Percentiles rank a stretch among this genome's conserved stretches.
Evolutionary conservation across 1,140 invertebrate genomes (phyloP).

Genomic region (Akabosia matsudoensis): DNA sequence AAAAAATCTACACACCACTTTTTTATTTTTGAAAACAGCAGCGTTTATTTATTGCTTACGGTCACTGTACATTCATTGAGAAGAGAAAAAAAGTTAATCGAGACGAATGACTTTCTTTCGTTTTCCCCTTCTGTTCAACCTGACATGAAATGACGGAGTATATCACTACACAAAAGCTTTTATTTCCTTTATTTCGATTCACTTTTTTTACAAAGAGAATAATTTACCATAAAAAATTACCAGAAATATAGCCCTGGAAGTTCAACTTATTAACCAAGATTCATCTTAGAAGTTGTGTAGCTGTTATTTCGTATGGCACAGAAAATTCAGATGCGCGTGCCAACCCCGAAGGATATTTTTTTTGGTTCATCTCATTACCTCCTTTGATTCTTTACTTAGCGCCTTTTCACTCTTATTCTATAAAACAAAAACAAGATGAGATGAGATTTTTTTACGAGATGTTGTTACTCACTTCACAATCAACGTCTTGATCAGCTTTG

Average conservation of each 20-base stretch:
- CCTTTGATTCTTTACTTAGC: neutral
- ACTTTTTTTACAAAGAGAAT: too few relatives aligned
- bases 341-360: constrained; percentile 26
- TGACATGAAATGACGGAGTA: neutral
- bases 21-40: neutral
- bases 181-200: too few relatives aligned
- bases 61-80: neutral
- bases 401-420: neutral
- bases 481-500: neutral
- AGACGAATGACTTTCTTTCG: constrained; percentile 8
- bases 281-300: constrained; percentile 4
- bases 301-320: neutral
- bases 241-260: too few relatives aligned
- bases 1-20: neutral
- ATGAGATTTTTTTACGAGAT: neutral
- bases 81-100: constrained; percentile 14
- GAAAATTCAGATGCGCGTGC: constrained; percentile 23
- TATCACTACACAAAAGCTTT: too few relatives aligned
- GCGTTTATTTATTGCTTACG: neutral
- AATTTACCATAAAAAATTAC: too few relatives aligned
- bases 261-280: too few relatives aligned
- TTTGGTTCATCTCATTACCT: too few relatives aligned
- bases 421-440: neutral
- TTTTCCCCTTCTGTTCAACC: neutral
- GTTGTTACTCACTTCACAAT: neutral